A percentile compares a stretch with the other conserved stretches of the same genome.
Evolutionary conservation across 2,797 vertebrate genomes (phyloP).

Genomic region (Channallabes apus): DNA sequence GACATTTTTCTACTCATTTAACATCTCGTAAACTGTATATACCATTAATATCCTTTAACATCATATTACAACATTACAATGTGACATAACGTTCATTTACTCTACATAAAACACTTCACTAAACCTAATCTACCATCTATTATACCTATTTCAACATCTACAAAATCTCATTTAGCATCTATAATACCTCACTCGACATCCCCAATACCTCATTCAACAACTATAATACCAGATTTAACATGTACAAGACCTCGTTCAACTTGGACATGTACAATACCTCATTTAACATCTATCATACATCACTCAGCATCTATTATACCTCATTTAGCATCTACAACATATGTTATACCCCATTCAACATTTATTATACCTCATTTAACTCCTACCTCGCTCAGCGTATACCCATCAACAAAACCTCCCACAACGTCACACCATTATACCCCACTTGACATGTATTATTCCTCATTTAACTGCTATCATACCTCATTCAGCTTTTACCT

Average conservation of each 20-base stretch:
- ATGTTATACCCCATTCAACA: not conserved
- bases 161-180: not conserved
- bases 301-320: not conserved
- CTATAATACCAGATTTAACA: not conserved
- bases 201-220: not conserved
- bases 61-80: no score
- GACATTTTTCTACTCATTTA: not conserved
- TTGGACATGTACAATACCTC: no score
- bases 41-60: not conserved
- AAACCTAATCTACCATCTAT: not conserved
- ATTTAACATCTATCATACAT: not conserved
- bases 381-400: no score
- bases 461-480: not conserved
- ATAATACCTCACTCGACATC: not conserved
- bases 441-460: not conserved
- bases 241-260: not conserved
- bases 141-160: not conserved
- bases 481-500: not conserved
- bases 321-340: not conserved
- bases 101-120: not conserved
- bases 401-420: no score
- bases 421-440: no score
- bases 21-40: not conserved
- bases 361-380: not conserved
- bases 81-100: not conserved